A percentile compares a stretch with the other conserved stretches of the same genome.
These are phyloP conservation scores for Arctopsyche grandis DNA, from an alignment of 1,140 invertebrate species.

Conservation along the genomic window DNA sequence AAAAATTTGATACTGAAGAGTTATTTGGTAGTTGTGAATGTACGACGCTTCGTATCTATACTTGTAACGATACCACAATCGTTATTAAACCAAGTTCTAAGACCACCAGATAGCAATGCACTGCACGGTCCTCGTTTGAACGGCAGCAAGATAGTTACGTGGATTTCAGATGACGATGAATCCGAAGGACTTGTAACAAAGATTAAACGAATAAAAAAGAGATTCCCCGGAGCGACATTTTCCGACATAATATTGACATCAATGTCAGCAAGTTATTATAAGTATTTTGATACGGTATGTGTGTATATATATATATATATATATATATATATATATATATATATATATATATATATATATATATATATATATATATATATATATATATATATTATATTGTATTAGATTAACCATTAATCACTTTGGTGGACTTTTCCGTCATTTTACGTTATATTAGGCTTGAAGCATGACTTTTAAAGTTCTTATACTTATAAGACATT, in stretches of 20 bases:
- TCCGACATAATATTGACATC: slow-evolving; percentile 61
- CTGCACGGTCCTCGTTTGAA: slow-evolving; percentile 60
- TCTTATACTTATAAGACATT: too few species aligned
- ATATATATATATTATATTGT: slow-evolving; percentile 3
- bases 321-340: too few species aligned
- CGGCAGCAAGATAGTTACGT: slow-evolving; percentile 60
- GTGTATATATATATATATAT: not conserved
- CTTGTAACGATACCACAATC: slow-evolving; percentile 57
- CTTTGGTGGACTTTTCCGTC: too few species aligned
- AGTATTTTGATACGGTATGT: slow-evolving; percentile 60
- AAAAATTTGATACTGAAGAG: not conserved
- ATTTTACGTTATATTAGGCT: too few species aligned
- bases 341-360: too few species aligned
- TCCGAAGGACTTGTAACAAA: slow-evolving; percentile 58
- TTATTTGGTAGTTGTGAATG: not conserved
- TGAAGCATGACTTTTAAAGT: too few species aligned
- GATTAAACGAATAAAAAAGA: slow-evolving; percentile 61
- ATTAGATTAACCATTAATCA: too few species aligned
- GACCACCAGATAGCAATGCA: slow-evolving; percentile 58
- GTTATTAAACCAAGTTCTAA: slow-evolving; percentile 59
- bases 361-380: slow-evolving; percentile 27
- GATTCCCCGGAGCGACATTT: slow-evolving; percentile 57
- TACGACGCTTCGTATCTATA: not conserved
- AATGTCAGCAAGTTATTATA: slow-evolving; percentile 59
- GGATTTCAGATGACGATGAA: slow-evolving; percentile 57